Conservation (phyloP, 2,888 invertebrate genomes). For the Tricholauxania praeusta region DNA sequence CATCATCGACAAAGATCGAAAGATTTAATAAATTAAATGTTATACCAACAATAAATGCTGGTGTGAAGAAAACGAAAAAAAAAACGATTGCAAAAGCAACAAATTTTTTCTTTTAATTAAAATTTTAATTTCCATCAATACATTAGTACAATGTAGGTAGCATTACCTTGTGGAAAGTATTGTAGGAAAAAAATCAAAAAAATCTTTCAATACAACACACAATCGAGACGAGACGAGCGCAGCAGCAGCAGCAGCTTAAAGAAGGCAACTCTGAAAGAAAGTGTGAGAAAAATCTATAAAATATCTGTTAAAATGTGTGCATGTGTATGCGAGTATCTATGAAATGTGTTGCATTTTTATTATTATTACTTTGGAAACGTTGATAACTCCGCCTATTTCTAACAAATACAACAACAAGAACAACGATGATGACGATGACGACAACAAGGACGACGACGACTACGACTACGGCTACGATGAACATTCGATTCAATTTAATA, state of each 20-base stretch:
- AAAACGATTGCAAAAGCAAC: slow-evolving; percentile 37
- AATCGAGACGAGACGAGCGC: no score
- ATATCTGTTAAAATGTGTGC: not conserved
- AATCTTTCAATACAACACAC: slow-evolving; percentile 15
- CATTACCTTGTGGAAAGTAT: slow-evolving; percentile 49
- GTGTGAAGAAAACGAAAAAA: not conserved
- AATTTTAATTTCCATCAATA: slow-evolving; percentile 67
- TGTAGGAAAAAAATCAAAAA: slow-evolving; percentile 31
- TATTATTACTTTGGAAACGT: slow-evolving; percentile 64
- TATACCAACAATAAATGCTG: not conserved
- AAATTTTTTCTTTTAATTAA: slow-evolving; percentile 63
- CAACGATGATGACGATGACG: slow-evolving; percentile 21
- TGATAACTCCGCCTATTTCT: slow-evolving; percentile 67
- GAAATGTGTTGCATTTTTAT: slow-evolving; percentile 65
- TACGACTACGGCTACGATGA: slow-evolving; percentile 40
- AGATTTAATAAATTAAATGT: no score
- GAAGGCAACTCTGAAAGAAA: slow-evolving; percentile 5
- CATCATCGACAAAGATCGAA: no score
- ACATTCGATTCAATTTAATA: slow-evolving; percentile 66
- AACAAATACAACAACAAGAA: slow-evolving; percentile 53
- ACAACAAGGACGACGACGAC: slow-evolving; percentile 36
- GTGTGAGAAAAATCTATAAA: slow-evolving; percentile 35
- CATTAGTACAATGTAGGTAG: slow-evolving; percentile 65
- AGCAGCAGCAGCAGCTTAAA: not conserved
- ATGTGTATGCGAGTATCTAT: slow-evolving; percentile 50